Conservation (phyloP, 2,113 vertebrate genomes). For the Poeciliopsis prolifica region DNA sequence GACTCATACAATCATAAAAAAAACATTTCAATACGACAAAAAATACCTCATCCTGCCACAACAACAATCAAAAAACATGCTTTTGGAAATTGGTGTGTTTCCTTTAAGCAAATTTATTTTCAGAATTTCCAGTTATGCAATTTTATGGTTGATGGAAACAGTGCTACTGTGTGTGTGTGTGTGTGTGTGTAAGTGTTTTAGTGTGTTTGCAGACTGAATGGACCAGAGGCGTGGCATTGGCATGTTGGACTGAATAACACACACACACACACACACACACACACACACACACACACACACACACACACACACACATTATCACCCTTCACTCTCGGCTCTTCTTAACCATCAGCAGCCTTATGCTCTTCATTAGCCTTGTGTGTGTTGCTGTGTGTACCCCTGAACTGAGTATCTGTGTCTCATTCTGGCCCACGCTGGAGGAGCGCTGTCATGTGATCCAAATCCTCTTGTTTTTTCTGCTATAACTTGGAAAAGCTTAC, state of each 20-base stretch:
- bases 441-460: constrained; percentile 49
- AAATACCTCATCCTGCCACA: too few relatives aligned
- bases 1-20: too few relatives aligned
- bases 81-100: too few relatives aligned
- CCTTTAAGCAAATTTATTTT: too few relatives aligned
- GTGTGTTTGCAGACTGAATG: constrained; percentile 25
- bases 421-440: constrained; percentile 48
- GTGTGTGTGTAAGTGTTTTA: constrained; percentile 19
- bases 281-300: neutral
- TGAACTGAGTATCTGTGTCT: constrained; percentile 51
- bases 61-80: too few relatives aligned
- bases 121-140: too few relatives aligned
- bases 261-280: too few relatives aligned
- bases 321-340: constrained; percentile 60
- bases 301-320: constrained; percentile 52
- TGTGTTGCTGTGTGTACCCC: constrained; percentile 24
- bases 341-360: constrained; percentile 71
- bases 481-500: constrained; percentile 74
- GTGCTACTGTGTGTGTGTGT: constrained; percentile 23
- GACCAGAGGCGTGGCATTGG: constrained; percentile 51
- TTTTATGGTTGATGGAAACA: too few relatives aligned
- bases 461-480: constrained; percentile 61
- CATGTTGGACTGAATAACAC: constrained; percentile 35
- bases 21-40: too few relatives aligned
- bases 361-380: constrained; percentile 69